A percentile compares a stretch with the other conserved stretches of the same genome.
Conservation (phyloP, 2,113 vertebrate genomes). For the Tachysurus vachellii region DNA sequence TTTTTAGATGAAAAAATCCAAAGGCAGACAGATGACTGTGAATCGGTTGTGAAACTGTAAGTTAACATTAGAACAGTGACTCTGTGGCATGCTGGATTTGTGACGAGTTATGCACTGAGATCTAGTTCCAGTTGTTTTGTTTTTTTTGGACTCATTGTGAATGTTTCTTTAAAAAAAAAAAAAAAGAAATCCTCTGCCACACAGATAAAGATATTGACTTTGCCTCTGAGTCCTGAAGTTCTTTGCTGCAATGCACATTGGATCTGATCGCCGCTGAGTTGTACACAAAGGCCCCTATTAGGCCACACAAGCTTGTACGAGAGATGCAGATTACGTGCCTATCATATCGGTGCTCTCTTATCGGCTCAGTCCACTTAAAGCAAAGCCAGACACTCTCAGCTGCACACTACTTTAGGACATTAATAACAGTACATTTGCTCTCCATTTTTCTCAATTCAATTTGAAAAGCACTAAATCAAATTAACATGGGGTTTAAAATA, state of each 20-base stretch:
- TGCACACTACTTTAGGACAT: constrained; percentile 68
- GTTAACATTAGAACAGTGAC: not conserved
- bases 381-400: constrained; percentile 61
- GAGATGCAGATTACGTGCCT: constrained; percentile 73
- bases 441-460: constrained; percentile 67
- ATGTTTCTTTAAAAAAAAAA: not conserved
- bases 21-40: not conserved
- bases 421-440: constrained; percentile 70
- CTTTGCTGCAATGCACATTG: constrained; percentile 59
- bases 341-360: constrained; percentile 74
- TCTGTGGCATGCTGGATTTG: not conserved
- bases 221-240: not conserved
- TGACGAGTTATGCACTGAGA: not conserved
- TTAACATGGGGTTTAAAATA: constrained; percentile 72
- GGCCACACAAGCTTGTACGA: constrained; percentile 71
- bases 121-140: not conserved
- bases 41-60: not conserved
- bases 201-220: constrained; percentile 28
- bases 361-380: constrained; percentile 67
- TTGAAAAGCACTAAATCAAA: constrained; percentile 73
- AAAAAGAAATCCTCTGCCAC: not conserved
- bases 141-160: not conserved
- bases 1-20: not conserved
- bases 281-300: constrained; percentile 76
- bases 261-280: constrained; percentile 72